A percentile compares a stretch with the other conserved stretches of the same genome.
Evolutionary conservation across 2,797 vertebrate species (phyloP).

Genomic region (Propithecus perrieri): DNA sequence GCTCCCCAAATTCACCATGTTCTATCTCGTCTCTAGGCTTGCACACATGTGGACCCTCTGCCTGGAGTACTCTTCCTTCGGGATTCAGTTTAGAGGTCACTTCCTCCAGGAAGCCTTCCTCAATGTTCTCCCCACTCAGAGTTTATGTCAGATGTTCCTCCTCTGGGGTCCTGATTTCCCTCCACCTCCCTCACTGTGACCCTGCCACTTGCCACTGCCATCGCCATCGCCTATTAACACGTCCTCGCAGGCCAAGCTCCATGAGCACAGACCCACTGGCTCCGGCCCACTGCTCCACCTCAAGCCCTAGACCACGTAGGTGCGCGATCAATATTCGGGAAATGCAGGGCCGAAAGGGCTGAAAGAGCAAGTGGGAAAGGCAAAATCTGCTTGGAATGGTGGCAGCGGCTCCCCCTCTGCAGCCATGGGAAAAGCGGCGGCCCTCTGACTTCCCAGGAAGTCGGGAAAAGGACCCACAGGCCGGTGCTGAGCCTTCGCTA

Average conservation of each 20-base stretch:
- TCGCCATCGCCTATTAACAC: neutral
- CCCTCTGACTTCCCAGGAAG: neutral
- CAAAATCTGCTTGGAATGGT: neutral
- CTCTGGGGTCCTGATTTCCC: neutral
- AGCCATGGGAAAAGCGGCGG: neutral
- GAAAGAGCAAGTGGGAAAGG: neutral
- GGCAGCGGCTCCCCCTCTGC: too few relatives aligned
- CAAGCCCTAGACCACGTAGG: neutral
- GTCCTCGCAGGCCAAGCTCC: too few relatives aligned
- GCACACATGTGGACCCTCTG: neutral
- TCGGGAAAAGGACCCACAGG: neutral
- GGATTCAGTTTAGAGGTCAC: neutral
- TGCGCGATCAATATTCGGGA: neutral
- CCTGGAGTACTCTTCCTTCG: neutral
- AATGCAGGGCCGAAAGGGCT: neutral
- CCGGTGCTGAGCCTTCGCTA: neutral
- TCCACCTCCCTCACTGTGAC: neutral
- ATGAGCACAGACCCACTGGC: neutral
- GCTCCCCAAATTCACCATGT: neutral
- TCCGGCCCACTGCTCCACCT: neutral
- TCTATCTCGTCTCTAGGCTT: neutral
- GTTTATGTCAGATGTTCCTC: neutral
- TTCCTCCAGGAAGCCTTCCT: slow-evolving; percentile 15
- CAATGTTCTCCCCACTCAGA: neutral
- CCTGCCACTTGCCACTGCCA: neutral